These are phyloP conservation scores for Oryzias javanicus DNA, from an alignment of 2,113 vertebrate genomes.

Conservation along the genomic window DNA sequence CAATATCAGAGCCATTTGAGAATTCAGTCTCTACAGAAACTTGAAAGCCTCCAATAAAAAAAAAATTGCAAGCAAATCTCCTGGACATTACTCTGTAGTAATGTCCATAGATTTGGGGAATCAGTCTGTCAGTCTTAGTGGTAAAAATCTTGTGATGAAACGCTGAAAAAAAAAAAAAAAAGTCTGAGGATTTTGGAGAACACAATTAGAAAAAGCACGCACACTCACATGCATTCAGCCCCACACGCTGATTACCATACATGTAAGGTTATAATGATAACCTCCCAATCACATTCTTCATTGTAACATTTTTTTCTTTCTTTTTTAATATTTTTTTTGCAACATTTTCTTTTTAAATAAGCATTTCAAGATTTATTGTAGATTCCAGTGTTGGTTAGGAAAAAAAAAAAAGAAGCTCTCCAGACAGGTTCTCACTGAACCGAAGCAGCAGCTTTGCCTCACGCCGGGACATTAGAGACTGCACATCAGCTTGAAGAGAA, in stretches of 20 bases:
- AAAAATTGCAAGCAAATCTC: slow-evolving; percentile 24
- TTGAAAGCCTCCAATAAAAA: slow-evolving; percentile 42
- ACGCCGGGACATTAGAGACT: slow-evolving; percentile 68
- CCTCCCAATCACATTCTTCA: slow-evolving; percentile 72
- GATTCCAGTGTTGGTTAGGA: slow-evolving; percentile 77
- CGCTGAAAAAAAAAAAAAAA: slow-evolving; percentile 43
- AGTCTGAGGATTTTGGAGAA: slow-evolving; percentile 72
- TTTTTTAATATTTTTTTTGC: slow-evolving; percentile 51
- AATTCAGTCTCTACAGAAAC: slow-evolving; percentile 32
- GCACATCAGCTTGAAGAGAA: slow-evolving; percentile 72
- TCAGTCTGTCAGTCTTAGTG: slow-evolving; percentile 49
- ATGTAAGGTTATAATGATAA: slow-evolving; percentile 55
- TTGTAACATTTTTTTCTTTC: slow-evolving; percentile 69
- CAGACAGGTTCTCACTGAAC: slow-evolving; percentile 67
- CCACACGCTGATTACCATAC: slow-evolving; percentile 44
- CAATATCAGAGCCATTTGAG: slow-evolving; percentile 30
- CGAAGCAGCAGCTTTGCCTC: slow-evolving; percentile 67
- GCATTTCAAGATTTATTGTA: slow-evolving; percentile 66
- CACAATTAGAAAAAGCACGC: slow-evolving; percentile 61
- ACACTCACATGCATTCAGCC: slow-evolving; percentile 31
- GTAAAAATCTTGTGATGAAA: slow-evolving; percentile 49
- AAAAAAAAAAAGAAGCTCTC: slow-evolving; percentile 55
- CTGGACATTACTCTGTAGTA: slow-evolving; percentile 49
- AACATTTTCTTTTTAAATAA: slow-evolving; percentile 62
- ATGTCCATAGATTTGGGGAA: slow-evolving; percentile 40